Evolutionary conservation across 2,113 vertebrate genomes (phyloP), one percentile per base, ranked within the genome.

Genomic region (Notothenia coriiceps): DNA sequence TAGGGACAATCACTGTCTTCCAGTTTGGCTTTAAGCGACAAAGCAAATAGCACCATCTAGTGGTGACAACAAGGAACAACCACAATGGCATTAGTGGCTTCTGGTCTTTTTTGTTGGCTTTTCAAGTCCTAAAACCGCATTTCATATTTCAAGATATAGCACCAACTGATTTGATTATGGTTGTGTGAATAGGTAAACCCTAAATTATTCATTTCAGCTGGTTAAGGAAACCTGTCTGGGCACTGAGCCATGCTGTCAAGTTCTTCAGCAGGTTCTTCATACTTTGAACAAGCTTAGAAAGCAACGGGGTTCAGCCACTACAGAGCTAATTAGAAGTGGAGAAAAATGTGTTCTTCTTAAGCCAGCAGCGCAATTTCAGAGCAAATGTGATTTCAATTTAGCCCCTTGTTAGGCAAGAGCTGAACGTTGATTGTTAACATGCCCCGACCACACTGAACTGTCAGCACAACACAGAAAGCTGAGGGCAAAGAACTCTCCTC

Each of bases 31-130:
- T 50, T 10, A 20, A 49, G 68, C 56, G 35, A 74, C 13, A 54
- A 9, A 71, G 61, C 71, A 75, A 89, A 86, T 75, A 87, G 73
- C 83, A 51, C 84, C 88, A 79, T 88, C 92, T 89, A 88, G 86
- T 89, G 91, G 15, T 61, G 3, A 55, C 2, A 59, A 63, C 1
- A 1, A 4, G 44, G 66, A 44, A 88, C 4, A 46, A 52, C 75
- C 25, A 35, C 33, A 17, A 1, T 6, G 6, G 17, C 25, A 11
- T 69, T 49, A 43, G 10, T 47, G 29, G 29, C 40, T 18, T 25
- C 22, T 60, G 43, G 6, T 55, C 43, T 69, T 46, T 54, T 71
- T 55, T 60, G 12, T 64, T 59, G 59, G 17, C 59, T 74, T 44
- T 33, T 1, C 20, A 13, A 33, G 15, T 22, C 70, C 52, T 25